Evolutionary conservation across 2,113 vertebrate genomes (phyloP), one percentile per base, ranked within the genome.

Genomic region (Riparia riparia): DNA sequence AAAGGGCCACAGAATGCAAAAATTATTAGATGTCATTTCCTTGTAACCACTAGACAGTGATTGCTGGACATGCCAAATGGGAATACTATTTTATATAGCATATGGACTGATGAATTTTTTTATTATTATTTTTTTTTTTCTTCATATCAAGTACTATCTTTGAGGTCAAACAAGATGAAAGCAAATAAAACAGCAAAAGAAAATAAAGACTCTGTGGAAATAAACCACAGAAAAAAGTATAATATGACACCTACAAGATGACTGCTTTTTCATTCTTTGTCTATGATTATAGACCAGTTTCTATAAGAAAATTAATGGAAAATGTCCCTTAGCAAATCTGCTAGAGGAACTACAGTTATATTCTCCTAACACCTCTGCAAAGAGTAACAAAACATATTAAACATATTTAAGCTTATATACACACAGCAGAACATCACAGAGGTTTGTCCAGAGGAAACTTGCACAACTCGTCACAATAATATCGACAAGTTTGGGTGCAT

Each of bases 231-330:
- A 71, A 72, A 91, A 95, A 97, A 96, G 74, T 64, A 82, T 90
- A 90, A 47, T 71, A 69, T 82, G 93, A 89, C 74, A 95, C 92
- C 41, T 78, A 76, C 93, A 97, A 98, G 96, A 98, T 97, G 97
- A 96, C 97, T 98, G 95, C 97, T 94, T 95, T 95, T 93, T 84
- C 89, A 86, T 91, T 76, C 91, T 83, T 72, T 92, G 64, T 51
- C 37, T 90, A 29, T 93, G 77, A 96, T 92, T 71, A 63, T 29
- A 76, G 72, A 49, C 74, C 66, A 82, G 70, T 96, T 95, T 79
- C 78, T 77, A 22, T 21, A 39, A 41, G 63, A 94, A 96, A 97
- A 97, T 92, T 93, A 91, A 96, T 86, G 66, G 82, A 63, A 95
- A 92, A 88, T 57, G 89, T 92, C 95, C 82, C 93, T 86, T 82